phyloP scores from a whole-genome alignment of 2,888 invertebrate species.

The Spodoptera picta region DNA sequence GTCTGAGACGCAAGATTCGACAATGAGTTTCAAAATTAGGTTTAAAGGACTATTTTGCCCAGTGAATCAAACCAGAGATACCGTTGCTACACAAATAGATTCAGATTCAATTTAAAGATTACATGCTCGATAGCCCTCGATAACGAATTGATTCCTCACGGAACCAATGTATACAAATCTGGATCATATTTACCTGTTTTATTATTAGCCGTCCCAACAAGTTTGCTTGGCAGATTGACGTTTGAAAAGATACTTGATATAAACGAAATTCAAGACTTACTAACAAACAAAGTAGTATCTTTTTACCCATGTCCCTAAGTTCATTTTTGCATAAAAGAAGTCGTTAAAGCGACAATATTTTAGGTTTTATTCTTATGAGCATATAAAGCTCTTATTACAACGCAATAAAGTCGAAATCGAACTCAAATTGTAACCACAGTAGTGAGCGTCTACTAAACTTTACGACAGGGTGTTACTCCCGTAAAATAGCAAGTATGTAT shows the following conservation, averaged over 20 bases:
- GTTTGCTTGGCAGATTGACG: conserved; percentile 32
- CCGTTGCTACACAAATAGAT: neutral
- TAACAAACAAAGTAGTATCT: neutral
- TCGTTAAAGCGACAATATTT: too few species aligned
- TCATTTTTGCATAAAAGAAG: too few species aligned
- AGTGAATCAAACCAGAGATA: too few species aligned
- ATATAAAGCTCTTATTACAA: neutral
- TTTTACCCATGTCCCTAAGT: too few species aligned
- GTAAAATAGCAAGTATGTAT: conserved; percentile 7
- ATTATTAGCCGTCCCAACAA: conserved; percentile 13
- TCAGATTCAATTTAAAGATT: too few species aligned
- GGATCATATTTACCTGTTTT: conserved; percentile 8
- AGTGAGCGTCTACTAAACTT: conserved; percentile 7
- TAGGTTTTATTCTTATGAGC: neutral
- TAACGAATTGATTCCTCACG: neutral
- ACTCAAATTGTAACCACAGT: neutral
- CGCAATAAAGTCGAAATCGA: too few species aligned
- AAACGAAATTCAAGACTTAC: conserved; percentile 13
- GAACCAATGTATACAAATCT: conserved; percentile 6
- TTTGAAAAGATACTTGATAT: conserved; percentile 37
- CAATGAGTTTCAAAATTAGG: too few species aligned
- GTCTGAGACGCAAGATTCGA: too few species aligned
- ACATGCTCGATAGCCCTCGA: neutral
- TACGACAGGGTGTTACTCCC: conserved; percentile 4
- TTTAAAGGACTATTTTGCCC: too few species aligned